phyloP scores from a whole-genome alignment of 1,140 invertebrate genomes.

The Mactra quadrangularis region DNA sequence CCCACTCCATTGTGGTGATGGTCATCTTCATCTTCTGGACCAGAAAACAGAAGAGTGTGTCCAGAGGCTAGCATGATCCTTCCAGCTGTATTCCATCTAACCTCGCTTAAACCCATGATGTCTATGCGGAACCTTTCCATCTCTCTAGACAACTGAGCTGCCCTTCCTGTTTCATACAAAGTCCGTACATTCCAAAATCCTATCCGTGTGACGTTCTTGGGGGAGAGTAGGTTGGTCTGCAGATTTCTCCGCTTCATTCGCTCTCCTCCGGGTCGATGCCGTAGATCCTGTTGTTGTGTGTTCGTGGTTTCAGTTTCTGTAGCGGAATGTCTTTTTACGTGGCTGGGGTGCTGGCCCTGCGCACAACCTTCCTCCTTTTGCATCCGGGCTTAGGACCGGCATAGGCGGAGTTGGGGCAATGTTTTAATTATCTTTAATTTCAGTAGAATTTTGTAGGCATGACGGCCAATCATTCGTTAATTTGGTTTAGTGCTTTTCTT shows the following conservation, averaged over 20 bases:
- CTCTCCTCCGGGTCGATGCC: constrained; percentile 36
- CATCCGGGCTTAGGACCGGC: neutral
- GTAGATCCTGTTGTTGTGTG: constrained; percentile 6
- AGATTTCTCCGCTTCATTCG: constrained; percentile 27
- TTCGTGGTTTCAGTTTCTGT: constrained; percentile 43
- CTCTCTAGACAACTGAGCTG: constrained; percentile 17
- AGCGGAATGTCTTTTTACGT: constrained; percentile 12
- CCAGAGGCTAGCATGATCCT: constrained; percentile 3
- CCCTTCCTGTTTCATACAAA: constrained; percentile 11
- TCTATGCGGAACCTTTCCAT: constrained; percentile 6
- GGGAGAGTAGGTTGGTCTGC: constrained; percentile 33
- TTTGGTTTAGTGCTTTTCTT: no score
- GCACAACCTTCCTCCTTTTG: constrained; percentile 37
- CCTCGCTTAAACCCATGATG: constrained; percentile 30
- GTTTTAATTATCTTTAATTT: no score
- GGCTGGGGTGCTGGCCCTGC: constrained; percentile 27
- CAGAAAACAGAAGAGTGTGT: constrained; percentile 17
- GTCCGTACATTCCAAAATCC: constrained; percentile 23
- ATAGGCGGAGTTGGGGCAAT: no score
- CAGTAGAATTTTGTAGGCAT: no score
- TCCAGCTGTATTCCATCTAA: constrained; percentile 15
- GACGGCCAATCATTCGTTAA: no score
- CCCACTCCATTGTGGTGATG: constrained; percentile 5
- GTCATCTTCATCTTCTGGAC: constrained; percentile 4
- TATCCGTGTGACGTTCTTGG: constrained; percentile 27